phyloP scores from a whole-genome alignment of 2,113 vertebrate species.

The Hypanus sabinus region DNA sequence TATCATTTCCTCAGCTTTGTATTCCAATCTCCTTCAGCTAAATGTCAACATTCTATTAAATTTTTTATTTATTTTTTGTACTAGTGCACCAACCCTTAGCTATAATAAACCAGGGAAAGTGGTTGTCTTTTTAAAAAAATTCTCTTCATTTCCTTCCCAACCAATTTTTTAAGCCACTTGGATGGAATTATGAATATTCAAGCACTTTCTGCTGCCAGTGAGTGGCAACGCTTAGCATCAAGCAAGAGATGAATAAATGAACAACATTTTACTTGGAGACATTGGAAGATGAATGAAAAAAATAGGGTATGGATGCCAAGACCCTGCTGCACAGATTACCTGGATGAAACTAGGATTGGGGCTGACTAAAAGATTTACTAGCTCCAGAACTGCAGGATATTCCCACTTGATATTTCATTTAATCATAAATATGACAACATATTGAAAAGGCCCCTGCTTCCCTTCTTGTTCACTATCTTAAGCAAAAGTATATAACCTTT shows the following conservation, averaged over 20 bases:
- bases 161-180: neutral
- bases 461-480: neutral
- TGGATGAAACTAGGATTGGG: neutral
- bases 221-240: neutral
- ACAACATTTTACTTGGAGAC: neutral
- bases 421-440: neutral
- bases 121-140: neutral
- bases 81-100: neutral
- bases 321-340: neutral
- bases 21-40: neutral
- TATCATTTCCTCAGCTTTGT: neutral
- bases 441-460: neutral
- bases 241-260: neutral
- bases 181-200: constrained; percentile 18
- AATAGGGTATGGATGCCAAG: neutral
- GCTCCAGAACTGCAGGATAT: neutral
- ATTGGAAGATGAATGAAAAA: neutral
- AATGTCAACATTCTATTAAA: neutral
- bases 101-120: neutral
- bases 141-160: neutral
- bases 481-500: neutral
- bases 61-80: neutral
- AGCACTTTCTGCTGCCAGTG: neutral
- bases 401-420: neutral
- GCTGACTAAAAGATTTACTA: neutral